Base-by-base conservation (phyloP, 2,888 invertebrate genomes). In the Drosophila leonis region DNA sequence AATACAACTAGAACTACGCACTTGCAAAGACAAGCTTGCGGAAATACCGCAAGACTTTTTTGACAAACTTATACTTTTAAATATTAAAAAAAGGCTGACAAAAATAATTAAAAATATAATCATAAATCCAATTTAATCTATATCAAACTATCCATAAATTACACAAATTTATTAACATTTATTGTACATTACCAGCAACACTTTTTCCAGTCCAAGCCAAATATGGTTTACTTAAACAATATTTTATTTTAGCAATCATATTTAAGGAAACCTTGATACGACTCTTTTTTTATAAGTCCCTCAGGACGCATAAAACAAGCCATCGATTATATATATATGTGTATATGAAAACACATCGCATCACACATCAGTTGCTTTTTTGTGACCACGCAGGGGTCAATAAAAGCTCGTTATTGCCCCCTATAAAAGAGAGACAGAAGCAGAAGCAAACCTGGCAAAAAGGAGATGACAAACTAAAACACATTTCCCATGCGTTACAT, bases 401-500 rank as follows among this genome's bases (percentile, higher is more conserved):
- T 48, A 64, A 41, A 29, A 64, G 39, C 24, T 18, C 48, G 51
- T 46, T 52, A 62, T 24, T 51, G 37, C 29, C n/a, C 12, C 24
- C 15, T 8, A 15, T 37, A 44, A 44, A 39, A 44, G 51, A 37
- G 51, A 18, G 29, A 48, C 48, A 39, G n/a, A n/a, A n/a, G 29
- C 18, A 24, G 13, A 9, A 6, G 15, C n/a, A n/a, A n/a, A 10
- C 10, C 15, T 4, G 37, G 44, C 27, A 64, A 48, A 48, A 52
- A 57, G 48, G 3, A 54, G 48, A 61, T 37, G 37, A 24, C 51
- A 65, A 52, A 20, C 51, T 51, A 18, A 35, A 13, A 37, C 12
- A 65, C 56, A 46, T 10, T 35, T 18, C 44, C 59, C 24, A 49
- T n/a, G 65, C 66, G 78, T 73, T 69, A 66, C 78, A 73, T 56